A percentile compares a stretch with the other conserved stretches of the same genome.
phyloP scores from a whole-genome alignment of 2,113 vertebrate species.

The Columba livia region DNA sequence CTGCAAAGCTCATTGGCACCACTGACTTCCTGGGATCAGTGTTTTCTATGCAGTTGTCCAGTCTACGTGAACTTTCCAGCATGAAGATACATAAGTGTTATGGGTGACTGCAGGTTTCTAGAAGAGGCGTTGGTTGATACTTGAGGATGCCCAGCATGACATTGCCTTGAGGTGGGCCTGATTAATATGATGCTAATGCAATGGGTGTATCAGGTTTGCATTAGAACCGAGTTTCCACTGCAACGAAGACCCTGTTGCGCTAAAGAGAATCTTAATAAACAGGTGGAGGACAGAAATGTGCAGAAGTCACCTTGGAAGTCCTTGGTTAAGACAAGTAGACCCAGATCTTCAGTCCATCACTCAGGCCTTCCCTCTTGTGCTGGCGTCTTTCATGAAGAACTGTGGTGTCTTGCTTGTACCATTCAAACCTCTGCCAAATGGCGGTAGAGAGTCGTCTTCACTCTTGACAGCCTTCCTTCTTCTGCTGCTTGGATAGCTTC shows the following conservation, averaged over 20 bases:
- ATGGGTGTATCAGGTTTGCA: background rate
- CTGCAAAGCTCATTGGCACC: background rate
- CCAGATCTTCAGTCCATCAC: background rate
- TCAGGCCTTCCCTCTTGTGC: background rate
- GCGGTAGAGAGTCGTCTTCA: background rate
- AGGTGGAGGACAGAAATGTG: background rate
- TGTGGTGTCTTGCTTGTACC: background rate
- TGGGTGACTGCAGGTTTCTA: background rate
- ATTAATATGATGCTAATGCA: background rate
- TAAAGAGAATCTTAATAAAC: background rate
- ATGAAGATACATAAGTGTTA: accelerated
- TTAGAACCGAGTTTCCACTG: background rate
- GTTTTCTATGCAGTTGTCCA: background rate
- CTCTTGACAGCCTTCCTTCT: background rate
- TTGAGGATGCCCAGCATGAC: background rate
- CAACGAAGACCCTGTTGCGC: background rate
- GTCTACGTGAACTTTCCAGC: background rate
- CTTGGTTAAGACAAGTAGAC: background rate
- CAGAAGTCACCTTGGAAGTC: background rate
- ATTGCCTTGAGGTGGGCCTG: background rate
- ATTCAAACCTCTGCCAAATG: background rate
- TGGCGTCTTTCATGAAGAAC: background rate
- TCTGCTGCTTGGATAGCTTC: background rate
- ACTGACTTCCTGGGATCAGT: background rate
- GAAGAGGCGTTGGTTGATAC: background rate